Evolutionary conservation across 2,113 vertebrate species (phyloP), one percentile per base, ranked within the genome.

Genomic region (Pleuronectes platessa): DNA sequence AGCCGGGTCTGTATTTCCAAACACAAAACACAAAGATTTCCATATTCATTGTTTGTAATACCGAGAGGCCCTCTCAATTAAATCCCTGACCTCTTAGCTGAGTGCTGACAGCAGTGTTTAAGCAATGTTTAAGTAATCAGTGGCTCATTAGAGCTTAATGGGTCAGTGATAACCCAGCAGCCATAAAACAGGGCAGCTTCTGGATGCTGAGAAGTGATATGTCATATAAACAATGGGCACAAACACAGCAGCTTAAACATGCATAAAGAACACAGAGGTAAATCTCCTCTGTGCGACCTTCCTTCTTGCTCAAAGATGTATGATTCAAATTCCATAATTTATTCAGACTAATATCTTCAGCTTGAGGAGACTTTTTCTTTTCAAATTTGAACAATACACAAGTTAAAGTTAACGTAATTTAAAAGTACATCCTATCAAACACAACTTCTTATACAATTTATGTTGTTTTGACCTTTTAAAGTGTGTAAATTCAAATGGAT

Each of bases 81-180:
- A 71, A 53, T 26, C 12, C 40, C 12, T 13, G 31, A 31, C 26
- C 12, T 71, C 15, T 69, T 12, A 37, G 26, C 6, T 12, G 40
- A 40, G 42, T 70, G 60, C 40, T 58, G 71, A 55, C 60, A 42
- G 71, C 49, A 42, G 37, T 55, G 54, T 31, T 73, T 55, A 26
- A 26, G 17, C n/a, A 17, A 53, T 61, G 24, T 47, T 56, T 23
- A 56, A 21, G 58, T 27, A 60, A 31, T 31, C 58, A 58, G 20
- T n/a, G 23, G 56, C 56, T 23, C 70, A 54, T 54, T 54, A 54
- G 51, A n/a, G 18, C 51, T 54, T 54, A 54, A 21, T 54, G 51
- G 51, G 51, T 54, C 51, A 56, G 71, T 51, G 69, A 61, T 55
- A 54, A 63, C n/a, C 26, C 20, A 18, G n/a, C 20, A 63, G 35